Base-by-base conservation (phyloP, 2,888 invertebrate genomes). In the Steromphala cineraria region DNA sequence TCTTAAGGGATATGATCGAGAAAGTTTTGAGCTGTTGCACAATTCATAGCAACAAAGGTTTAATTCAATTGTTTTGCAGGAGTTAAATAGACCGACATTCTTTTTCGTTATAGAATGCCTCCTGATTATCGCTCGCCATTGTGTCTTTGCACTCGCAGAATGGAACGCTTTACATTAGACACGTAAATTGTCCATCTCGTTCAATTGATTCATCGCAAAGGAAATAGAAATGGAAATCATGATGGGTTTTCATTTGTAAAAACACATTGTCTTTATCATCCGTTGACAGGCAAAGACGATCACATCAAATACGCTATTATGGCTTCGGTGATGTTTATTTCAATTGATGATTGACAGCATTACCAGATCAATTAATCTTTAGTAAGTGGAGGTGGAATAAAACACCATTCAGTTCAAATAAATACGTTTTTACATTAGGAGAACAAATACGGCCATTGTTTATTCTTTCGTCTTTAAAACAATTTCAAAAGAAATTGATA, bases 61-160 rank as follows among this genome's bases (percentile, higher is more conserved):
- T 71, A 71, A 36, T 71, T 28, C 36, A 71, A 71, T 71, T 71
- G 71, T 71, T 71, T 71, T 71, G 71, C 71, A 36, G 71, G 36
- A 71, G 71, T 71, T 31, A 71, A 71, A 71, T 71, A 71, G 71
- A 71, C 17, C 36, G 71, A 71, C 28, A 71, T 71, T 31, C 31
- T 28, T 40, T 56, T 71, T 31, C 31, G 36, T 71, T 71, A 71
- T 71, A 71, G 40, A 71, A 71, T 36, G 19, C 19, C 71, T 40
- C 36, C 31, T 71, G 71, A 31, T 71, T 71, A 71, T 31, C 28
- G 71, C 36, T 15, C 15, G n/a, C 13, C 36, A 71, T 71, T 71
- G 71, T 71, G 31, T 71, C 36, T 71, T 62, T 28, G 28, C 28
- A 62, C 28, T 28, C 62, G 36, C 15, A 1, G 71, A 71, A 36